Conservation (phyloP, 2,113 vertebrate species). For the Gyps fulvus region DNA sequence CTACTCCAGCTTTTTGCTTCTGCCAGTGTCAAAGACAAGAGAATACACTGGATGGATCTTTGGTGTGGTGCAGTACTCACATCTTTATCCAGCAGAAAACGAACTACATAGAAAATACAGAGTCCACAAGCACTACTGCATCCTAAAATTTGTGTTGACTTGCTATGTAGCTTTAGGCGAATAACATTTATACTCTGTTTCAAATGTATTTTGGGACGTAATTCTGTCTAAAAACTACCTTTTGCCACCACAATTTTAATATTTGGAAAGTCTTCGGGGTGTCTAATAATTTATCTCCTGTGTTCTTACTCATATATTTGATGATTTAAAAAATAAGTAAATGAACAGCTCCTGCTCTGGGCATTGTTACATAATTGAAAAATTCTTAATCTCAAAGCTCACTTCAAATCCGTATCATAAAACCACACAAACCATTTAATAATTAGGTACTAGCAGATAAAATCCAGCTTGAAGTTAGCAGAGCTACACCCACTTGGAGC, state of each 20-base stretch:
- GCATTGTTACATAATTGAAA: slow-evolving; percentile 37
- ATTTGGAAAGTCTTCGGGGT: not conserved
- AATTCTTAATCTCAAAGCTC: slow-evolving; percentile 30
- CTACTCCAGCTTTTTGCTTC: not conserved
- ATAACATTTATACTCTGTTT: not conserved
- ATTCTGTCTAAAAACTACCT: not conserved
- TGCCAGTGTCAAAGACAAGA: not conserved
- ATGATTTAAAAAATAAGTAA: slow-evolving; percentile 11
- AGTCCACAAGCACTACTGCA: not conserved
- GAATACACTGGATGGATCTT: not conserved
- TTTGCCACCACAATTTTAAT: not conserved
- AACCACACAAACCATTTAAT: slow-evolving; percentile 37
- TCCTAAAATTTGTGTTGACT: not conserved
- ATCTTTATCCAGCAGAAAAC: not conserved
- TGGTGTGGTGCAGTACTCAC: not conserved
- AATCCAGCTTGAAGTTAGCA: not conserved
- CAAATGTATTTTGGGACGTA: not conserved
- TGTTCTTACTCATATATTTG: not conserved
- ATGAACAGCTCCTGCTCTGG: slow-evolving; percentile 20
- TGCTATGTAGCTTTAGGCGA: not conserved
- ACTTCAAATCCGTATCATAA: not conserved
- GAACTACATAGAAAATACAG: not conserved
- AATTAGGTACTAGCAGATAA: slow-evolving; percentile 31
- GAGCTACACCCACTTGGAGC: not conserved
- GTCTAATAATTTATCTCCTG: slow-evolving; percentile 1